These are phyloP conservation scores for Peromyscus nudipes DNA, from an alignment of 2,797 vertebrate genomes.

Conservation along the genomic window DNA sequence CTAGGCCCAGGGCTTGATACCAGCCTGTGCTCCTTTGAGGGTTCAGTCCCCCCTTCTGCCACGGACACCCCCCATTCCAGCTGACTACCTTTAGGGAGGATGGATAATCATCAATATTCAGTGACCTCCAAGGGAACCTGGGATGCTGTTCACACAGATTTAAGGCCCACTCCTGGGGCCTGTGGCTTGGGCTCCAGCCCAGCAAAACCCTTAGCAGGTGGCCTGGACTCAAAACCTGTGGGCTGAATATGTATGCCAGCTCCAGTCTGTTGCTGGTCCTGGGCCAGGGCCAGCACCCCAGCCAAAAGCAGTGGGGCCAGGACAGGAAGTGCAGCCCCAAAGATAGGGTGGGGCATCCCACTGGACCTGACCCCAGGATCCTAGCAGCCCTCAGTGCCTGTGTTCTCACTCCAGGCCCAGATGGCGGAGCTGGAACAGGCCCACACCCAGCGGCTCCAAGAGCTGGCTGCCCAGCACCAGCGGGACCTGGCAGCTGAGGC, in stretches of 20 bases:
- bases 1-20: neutral
- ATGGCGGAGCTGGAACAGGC: constrained; percentile 87
- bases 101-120: too few species aligned
- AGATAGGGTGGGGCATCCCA: neutral
- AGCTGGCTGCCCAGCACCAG: constrained; percentile 88
- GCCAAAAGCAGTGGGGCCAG: neutral
- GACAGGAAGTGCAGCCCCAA: accelerated
- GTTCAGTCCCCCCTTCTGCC: neutral
- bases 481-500: constrained; percentile 88
- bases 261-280: neutral
- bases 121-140: neutral
- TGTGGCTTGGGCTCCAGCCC: neutral
- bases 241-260: neutral
- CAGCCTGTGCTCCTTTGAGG: neutral
- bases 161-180: neutral
- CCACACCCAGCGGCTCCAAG: constrained; percentile 89
- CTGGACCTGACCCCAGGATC: neutral
- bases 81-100: neutral
- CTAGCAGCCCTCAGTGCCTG: neutral
- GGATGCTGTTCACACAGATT: neutral
- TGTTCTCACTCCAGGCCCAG: constrained; percentile 85
- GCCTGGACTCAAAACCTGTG: neutral
- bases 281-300: neutral
- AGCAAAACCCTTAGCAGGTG: neutral
- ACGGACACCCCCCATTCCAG: neutral